Conservation (phyloP, 2,113 vertebrate species). For the Boulengeromyrus knoepffleri region DNA sequence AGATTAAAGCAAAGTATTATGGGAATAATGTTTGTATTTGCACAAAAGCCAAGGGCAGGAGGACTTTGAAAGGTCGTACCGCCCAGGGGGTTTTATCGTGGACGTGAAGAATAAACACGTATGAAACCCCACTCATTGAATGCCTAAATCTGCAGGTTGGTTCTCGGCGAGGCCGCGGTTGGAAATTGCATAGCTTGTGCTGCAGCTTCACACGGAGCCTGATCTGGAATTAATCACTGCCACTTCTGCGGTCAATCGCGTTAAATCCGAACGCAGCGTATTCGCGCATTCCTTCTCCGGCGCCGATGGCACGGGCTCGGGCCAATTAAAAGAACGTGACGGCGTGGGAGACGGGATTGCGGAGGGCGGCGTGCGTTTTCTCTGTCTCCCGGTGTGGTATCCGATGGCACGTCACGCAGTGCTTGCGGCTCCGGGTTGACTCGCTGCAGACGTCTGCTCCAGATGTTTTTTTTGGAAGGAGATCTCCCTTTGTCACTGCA, state of each 20-base stretch:
- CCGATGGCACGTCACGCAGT: neutral
- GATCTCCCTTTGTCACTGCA: neutral
- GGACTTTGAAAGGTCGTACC: neutral
- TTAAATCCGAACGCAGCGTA: conserved; percentile 37
- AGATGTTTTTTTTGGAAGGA: conserved; percentile 40
- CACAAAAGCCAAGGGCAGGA: neutral
- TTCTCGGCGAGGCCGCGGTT: neutral
- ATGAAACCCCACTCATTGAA: neutral
- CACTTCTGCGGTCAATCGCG: conserved; percentile 34
- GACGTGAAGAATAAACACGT: neutral
- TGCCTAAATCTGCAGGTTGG: neutral
- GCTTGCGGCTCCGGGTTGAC: neutral
- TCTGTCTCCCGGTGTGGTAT: neutral
- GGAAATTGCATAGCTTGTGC: neutral
- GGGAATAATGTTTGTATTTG: neutral
- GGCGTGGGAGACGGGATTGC: neutral
- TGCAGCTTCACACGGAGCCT: conserved; percentile 1
- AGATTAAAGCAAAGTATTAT: neutral
- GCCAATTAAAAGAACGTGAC: conserved; percentile 23
- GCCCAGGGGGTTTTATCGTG: neutral
- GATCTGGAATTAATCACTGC: conserved; percentile 14
- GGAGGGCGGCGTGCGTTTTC: neutral
- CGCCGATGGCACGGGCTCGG: conserved; percentile 19
- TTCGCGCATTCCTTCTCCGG: conserved; percentile 39
- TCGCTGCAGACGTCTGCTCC: conserved; percentile 27